Evolutionary conservation across 2,797 vertebrate genomes (phyloP), one percentile per base, ranked within the genome.

Genomic region (Orientallactaga sibirica): DNA sequence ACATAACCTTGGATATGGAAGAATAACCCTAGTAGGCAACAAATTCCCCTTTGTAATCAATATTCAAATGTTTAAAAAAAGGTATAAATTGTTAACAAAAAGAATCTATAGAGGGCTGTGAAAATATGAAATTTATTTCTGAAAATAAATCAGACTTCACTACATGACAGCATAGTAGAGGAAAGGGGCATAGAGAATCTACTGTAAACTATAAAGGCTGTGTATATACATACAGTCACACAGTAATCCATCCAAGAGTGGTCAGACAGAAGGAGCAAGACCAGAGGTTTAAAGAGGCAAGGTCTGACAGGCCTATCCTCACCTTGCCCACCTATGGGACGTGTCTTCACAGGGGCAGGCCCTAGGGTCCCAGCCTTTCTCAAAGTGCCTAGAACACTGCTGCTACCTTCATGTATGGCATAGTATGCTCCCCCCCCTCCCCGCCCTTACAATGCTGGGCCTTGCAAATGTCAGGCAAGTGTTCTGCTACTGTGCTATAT

Each of bases 81-180:
- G 91, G 48, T 86, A 67, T 64, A 90, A 62, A 74, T 82, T 97
- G 88, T 93, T 97, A 90, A 95, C 76, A 85, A 91, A 94, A 96
- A 95, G 61, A 55, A 94, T 93, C 95, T 94, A 15, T 86, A 0
- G 37, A 20, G 0, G 16, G 22, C 41, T 79, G 1, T 43, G 79
- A 58, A 92, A 91, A 85, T 83, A 96, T 83, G 90, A 66, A 62
- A 92, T 15, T 29, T 92, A 3, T 90, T 96, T 92, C 86, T 95
- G 64, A 85, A 90, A 5, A 84, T 68, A 83, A n/a, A 92, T 96
- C 48, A 85, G 3, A 87, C 86, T 68, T 64, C 0, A 43, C 33
- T 24, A 24, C 86, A 22, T 83, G 62, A 29, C 19, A 52, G 41
- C 76, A 58, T 55, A 66, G 58, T 27, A 83, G 37, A 58, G 4